Evolutionary conservation across 1,140 invertebrate genomes (phyloP).

Genomic region (Callitettix versicolor): DNA sequence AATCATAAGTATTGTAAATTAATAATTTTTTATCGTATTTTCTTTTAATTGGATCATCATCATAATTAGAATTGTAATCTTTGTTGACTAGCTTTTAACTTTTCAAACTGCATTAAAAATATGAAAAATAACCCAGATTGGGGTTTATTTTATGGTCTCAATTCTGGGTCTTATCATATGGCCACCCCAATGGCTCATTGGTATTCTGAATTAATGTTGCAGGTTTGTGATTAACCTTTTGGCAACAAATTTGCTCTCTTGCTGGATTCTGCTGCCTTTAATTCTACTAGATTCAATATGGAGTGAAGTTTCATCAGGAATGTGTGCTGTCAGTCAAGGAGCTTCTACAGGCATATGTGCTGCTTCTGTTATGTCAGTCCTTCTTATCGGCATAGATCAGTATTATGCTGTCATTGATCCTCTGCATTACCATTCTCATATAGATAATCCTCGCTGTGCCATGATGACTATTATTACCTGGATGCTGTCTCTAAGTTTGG

Average conservation of each 20-base stretch:
- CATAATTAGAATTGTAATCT: too few species aligned
- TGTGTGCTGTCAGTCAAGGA: constrained; percentile 41
- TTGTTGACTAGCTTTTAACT: too few species aligned
- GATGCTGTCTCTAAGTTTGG: constrained; percentile 48
- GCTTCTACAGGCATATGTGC: constrained; percentile 41
- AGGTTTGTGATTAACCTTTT: constrained; percentile 61
- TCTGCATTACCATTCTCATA: constrained; percentile 65
- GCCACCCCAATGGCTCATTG: too few species aligned
- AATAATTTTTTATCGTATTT: too few species aligned
- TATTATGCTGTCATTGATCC: constrained; percentile 81
- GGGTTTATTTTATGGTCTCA: too few species aligned
- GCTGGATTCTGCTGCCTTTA: constrained; percentile 47
- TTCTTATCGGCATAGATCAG: constrained; percentile 75
- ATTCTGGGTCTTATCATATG: too few species aligned
- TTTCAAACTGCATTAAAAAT: too few species aligned
- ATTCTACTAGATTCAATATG: constrained; percentile 37
- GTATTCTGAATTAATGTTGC: too few species aligned
- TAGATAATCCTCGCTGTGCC: constrained; percentile 59
- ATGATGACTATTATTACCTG: constrained; percentile 56
- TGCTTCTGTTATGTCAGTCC: constrained; percentile 53
- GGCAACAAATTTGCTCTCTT: constrained; percentile 50
- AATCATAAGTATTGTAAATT: too few species aligned
- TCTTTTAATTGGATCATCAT: too few species aligned
- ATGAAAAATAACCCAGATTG: too few species aligned
- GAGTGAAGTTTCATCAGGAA: constrained; percentile 2